Base-by-base conservation (phyloP, 2,113 vertebrate species). In the Hyperoodon ampullatus region DNA sequence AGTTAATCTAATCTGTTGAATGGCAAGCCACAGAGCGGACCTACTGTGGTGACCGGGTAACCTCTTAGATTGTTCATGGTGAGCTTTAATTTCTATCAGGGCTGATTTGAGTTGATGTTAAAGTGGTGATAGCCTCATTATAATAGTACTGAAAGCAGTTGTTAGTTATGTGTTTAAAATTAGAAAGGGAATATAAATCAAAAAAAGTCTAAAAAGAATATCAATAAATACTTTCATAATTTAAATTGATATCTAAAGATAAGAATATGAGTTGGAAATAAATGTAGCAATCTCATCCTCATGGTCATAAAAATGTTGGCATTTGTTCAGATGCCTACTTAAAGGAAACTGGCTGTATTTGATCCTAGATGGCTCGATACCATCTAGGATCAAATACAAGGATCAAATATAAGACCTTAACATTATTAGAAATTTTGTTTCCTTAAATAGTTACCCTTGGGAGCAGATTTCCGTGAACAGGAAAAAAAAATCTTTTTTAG, bases 1-100 rank as follows among this genome's bases (percentile, higher is more conserved):
- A 89, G 7, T 96, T 89, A 70, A 71, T 89, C 94, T 92, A n/a
- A 71, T 90, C 77, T 63, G 50, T 44, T 77, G 74, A 55, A 24
- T 55, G 70, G 87, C 65, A 30, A 66, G 63, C 75, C 39, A 1
- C 7, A 78, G 95, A 70, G 82, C 60, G 65, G 28, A 65, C 21
- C 12, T 4, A 33, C 60, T 28, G 3, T 23, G 6, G n/a, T 66
- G 86, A 72, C 2, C 44, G 71, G 28, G 58, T 61, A 33, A n/a
- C 50, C 8, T 61, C 53, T 65, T 50, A 63, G 71, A 23, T 39
- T 8, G 63, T 55, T 95, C 77, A 6, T 5, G 7, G 78, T 81
- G 47, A n/a, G 39, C 21, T 72, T 16, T 55, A 26, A 5, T 88
- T 93, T 92, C 55, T n/a, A 8, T 81, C 24, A 1, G 9, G 39